phyloP scores from a whole-genome alignment of 2,888 invertebrate genomes.

The Idaea biselata region DNA sequence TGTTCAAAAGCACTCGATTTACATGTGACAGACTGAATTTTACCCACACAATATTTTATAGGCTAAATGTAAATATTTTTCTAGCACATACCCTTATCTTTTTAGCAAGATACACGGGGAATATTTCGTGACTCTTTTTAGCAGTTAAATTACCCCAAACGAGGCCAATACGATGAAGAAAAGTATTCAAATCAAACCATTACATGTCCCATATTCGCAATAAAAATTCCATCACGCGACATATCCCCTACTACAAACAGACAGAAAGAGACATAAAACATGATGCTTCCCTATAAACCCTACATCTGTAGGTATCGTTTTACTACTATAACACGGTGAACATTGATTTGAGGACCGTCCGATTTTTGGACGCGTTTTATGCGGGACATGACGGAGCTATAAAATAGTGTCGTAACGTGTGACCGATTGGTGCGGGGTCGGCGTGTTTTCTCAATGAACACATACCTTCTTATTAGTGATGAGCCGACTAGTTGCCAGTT shows the following conservation, averaged over 20 bases:
- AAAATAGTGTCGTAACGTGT: neutral
- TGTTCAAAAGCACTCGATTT: no score
- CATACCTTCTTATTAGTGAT: no score
- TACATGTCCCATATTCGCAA: neutral
- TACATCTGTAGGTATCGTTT: no score
- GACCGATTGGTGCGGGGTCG: neutral
- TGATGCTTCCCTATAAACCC: neutral
- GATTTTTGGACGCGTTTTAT: neutral
- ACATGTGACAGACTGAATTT: no score
- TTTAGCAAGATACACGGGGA: no score
- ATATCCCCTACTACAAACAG: neutral
- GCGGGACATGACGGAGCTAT: neutral
- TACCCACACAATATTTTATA: no score
- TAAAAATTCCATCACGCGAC: neutral
- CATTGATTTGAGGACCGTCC: neutral
- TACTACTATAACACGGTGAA: neutral
- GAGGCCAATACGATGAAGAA: neutral
- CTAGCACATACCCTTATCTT: no score
- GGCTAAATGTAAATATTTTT: no score
- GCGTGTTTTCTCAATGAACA: no score
- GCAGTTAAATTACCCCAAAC: neutral
- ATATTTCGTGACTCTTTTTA: neutral
- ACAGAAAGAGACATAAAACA: neutral
- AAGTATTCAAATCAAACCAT: constrained; percentile 1
- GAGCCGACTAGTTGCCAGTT: no score